Evolutionary conservation across 2,113 vertebrate species (phyloP), one percentile per base, ranked within the genome.

Genomic region (Electrona antarctica): DNA sequence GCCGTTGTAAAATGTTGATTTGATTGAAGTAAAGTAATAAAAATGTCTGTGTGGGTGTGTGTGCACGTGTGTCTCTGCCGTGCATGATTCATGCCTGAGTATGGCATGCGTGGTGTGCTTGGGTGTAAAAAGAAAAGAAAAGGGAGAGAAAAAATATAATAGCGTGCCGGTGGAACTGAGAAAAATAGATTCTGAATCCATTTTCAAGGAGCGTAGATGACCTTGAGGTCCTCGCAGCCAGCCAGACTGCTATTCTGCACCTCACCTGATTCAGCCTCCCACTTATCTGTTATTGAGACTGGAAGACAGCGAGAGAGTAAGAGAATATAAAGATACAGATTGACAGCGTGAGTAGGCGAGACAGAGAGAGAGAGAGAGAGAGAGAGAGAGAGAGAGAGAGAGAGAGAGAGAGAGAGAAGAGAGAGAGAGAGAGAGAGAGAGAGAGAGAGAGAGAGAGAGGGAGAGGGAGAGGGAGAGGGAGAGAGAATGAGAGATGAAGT

Each of bases 151-250:
- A 21, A 41, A 41, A 77, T n/a, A 79, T 51, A 62, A 72, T 80
- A 77, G 77, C 71, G 71, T 14, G 73, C 79, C 79, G 46, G 15
- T 76, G 79, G 50, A 77, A 52, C 45, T 59, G 56, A 79, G 78
- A 84, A 84, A 89, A 89, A 81, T 80, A 56, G 72, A 85, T 88
- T 87, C 54, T 72, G 67, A 90, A 84, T 78, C 72, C 80, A 86
- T 88, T 86, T 85, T 69, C 63, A 86, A 80, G 73, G 73, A 74
- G 71, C 60, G 65, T 46, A 74, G 82, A 80, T 87, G 84, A 90
- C 90, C 87, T 83, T 82, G 62, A 76, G 76, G 74, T 60, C 79
- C 62, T 67, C 6, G 8, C 29, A 69, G 71, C 67, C 74, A 81
- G 59, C 12, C 65, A 60, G 60, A 41, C 70, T 11, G 58, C 81